A percentile compares a stretch with the other conserved stretches of the same genome.
Conservation (phyloP, 2,797 vertebrate genomes). For the Buphagus erythrorhynchus region DNA sequence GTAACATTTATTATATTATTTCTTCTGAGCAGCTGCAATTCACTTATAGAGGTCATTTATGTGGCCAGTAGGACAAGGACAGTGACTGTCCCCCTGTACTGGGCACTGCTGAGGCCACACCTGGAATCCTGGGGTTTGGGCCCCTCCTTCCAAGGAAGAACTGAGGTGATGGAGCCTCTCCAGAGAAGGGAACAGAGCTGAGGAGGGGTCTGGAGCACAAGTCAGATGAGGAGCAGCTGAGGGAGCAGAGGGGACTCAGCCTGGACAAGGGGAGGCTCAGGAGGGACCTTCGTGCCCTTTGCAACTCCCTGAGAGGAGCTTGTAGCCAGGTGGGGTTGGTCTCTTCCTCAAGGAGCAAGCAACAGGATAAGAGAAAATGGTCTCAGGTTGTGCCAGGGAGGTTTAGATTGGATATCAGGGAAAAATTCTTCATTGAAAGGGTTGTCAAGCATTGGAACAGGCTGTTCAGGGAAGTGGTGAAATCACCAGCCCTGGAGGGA, state of each 20-base stretch:
- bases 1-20: neutral
- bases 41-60: neutral
- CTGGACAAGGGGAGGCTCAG: neutral
- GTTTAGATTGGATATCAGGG: neutral
- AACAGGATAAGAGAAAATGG: neutral
- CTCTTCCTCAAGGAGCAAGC: neutral
- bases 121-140: neutral
- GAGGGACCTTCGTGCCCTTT: neutral
- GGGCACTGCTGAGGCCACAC: neutral
- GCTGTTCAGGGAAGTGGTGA: neutral
- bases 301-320: accelerated
- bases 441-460: neutral
- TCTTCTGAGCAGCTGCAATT: neutral
- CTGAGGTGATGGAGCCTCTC: neutral
- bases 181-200: accelerated
- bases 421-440: neutral
- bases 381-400: neutral
- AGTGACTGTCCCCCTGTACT: neutral
- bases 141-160: neutral
- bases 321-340: neutral
- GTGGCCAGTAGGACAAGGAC: neutral
- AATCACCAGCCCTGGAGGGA: neutral
- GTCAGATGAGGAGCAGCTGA: neutral
- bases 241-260: neutral
- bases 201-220: neutral